Evolutionary conservation across 2,113 vertebrate species (phyloP).

Genomic region (Limnothrissa miodon): DNA sequence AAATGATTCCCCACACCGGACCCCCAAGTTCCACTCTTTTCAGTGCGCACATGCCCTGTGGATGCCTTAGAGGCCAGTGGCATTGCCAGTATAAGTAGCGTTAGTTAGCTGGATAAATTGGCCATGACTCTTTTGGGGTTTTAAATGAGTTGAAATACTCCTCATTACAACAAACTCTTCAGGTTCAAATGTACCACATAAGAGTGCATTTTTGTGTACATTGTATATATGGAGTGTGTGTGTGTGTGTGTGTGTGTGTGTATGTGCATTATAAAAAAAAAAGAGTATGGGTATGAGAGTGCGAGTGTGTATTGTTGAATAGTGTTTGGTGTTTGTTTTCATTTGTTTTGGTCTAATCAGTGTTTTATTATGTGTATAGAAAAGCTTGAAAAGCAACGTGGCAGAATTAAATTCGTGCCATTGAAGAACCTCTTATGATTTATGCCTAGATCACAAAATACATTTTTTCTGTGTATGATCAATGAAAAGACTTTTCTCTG

Average conservation of each 20-base stretch:
- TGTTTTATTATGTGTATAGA: neutral
- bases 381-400: neutral
- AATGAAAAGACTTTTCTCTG: neutral
- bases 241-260: neutral
- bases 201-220: neutral
- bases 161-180: neutral
- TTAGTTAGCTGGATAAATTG: neutral
- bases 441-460: too few species aligned
- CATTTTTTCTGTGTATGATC: neutral
- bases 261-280: too few species aligned
- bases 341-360: neutral
- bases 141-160: neutral
- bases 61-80: neutral
- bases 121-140: neutral
- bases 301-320: neutral
- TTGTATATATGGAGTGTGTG: too few species aligned
- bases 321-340: neutral
- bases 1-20: neutral
- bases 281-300: too few species aligned
- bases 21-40: neutral
- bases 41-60: neutral
- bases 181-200: neutral
- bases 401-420: neutral
- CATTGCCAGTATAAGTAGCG: neutral
- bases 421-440: too few species aligned